Percentiles rank a stretch among this genome's conserved stretches.
Evolutionary conservation across 2,797 vertebrate genomes (phyloP).

Genomic region (Cynodonichthys magdalenae): DNA sequence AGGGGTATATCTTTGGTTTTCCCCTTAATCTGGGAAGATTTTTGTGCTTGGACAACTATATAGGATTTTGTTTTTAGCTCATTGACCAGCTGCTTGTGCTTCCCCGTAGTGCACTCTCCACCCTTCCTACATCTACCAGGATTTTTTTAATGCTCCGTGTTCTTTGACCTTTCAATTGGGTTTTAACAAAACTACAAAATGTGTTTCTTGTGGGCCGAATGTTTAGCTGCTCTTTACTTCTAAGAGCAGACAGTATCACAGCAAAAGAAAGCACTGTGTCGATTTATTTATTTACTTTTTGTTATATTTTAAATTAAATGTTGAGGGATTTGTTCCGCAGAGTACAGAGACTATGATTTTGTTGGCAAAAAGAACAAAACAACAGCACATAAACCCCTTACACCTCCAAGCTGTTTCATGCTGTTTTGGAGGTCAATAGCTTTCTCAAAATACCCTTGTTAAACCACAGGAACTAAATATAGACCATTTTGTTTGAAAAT

Average conservation of each 20-base stretch:
- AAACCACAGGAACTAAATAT: constrained; percentile 48
- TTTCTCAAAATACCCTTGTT: constrained; percentile 61
- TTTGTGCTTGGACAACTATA: constrained; percentile 42
- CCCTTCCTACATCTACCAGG: constrained; percentile 54
- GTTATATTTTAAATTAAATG: constrained; percentile 47
- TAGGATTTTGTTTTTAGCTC: constrained; percentile 66
- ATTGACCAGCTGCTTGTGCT: constrained; percentile 68
- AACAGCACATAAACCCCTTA: neutral
- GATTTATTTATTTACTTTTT: neutral
- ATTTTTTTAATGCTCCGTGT: constrained; percentile 52
- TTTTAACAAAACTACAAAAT: constrained; percentile 33
- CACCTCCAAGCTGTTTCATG: constrained; percentile 49
- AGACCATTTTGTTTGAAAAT: constrained; percentile 37
- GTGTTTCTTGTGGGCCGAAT: constrained; percentile 28
- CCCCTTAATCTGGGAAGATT: constrained; percentile 71
- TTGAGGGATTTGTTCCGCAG: constrained; percentile 53
- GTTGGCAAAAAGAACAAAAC: constrained; percentile 51
- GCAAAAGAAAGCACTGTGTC: constrained; percentile 18
- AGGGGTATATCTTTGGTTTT: constrained; percentile 60
- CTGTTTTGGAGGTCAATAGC: constrained; percentile 67
- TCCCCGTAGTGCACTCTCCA: constrained; percentile 38
- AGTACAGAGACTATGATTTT: constrained; percentile 37
- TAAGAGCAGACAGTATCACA: constrained; percentile 45
- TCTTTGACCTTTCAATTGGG: constrained; percentile 25
- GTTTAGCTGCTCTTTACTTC: constrained; percentile 28